Conservation (phyloP, 1,140 invertebrate genomes). For the Papilio xuthus region DNA sequence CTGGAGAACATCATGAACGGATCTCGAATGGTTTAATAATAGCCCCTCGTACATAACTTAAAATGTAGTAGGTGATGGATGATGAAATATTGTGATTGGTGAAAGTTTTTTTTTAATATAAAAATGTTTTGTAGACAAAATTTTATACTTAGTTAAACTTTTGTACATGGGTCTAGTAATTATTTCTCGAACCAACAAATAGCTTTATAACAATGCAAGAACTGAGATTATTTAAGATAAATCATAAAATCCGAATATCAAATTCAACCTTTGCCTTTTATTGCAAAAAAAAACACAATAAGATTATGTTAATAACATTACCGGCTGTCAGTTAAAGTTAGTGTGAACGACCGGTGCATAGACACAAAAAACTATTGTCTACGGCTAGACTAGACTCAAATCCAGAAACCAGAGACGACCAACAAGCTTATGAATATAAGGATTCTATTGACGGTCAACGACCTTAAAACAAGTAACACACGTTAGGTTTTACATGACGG, state of each 20-base stretch:
- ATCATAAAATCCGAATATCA: not conserved
- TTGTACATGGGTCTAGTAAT: not conserved
- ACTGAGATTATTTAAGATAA: not conserved
- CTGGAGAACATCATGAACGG: slow-evolving; percentile 24
- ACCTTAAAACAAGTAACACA: slow-evolving; percentile 4
- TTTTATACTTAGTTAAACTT: no score
- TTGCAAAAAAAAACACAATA: slow-evolving; percentile 1
- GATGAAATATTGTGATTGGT: not conserved
- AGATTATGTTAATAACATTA: slow-evolving; percentile 23
- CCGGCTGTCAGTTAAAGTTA: slow-evolving; percentile 9
- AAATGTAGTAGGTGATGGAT: slow-evolving; percentile 1
- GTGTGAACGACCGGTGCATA: slow-evolving; percentile 34
- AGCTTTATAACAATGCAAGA: no score
- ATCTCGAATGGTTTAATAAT: slow-evolving; percentile 30
- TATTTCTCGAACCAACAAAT: not conserved
- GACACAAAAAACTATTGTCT: slow-evolving; percentile 28
- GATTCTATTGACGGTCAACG: slow-evolving; percentile 7
- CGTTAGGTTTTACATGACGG: not conserved
- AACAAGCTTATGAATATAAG: slow-evolving; percentile 37
- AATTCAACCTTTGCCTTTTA: slow-evolving; percentile 6
- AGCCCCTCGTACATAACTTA: slow-evolving; percentile 6
- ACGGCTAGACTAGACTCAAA: slow-evolving; percentile 33
- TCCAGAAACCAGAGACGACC: slow-evolving; percentile 34
- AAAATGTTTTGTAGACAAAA: not conserved
- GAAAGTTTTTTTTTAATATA: not conserved